Percentiles rank a stretch among this genome's conserved stretches.
phyloP scores from a whole-genome alignment of 2,888 invertebrate species.

The Oscheius sp. region DNA sequence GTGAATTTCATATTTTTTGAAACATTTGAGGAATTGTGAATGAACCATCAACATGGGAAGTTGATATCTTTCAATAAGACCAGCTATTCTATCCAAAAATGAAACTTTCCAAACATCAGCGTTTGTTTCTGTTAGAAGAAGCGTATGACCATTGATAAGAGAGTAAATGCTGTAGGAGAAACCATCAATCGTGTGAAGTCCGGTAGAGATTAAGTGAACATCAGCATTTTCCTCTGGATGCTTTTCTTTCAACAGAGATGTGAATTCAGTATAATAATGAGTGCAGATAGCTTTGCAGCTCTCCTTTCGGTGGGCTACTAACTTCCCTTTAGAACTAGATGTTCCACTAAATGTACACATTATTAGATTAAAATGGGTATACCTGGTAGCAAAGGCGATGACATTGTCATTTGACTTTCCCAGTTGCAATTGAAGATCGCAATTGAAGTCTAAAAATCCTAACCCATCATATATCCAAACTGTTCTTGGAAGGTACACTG shows the following conservation, averaged over 20 bases:
- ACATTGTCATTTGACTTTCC: constrained; percentile 5
- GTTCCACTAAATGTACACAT: constrained; percentile 27
- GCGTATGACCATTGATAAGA: constrained; percentile 38
- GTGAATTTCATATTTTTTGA: constrained; percentile 45
- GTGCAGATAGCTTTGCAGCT: constrained; percentile 32
- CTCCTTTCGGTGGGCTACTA: constrained; percentile 36
- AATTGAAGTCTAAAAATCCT: constrained; percentile 41
- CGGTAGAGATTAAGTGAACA: constrained; percentile 38
- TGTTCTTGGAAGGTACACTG: constrained; percentile 37
- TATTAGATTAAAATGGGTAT: neutral
- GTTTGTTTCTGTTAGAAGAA: constrained; percentile 39
- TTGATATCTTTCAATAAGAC: constrained; percentile 46
- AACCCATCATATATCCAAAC: constrained; percentile 47
- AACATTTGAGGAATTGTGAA: constrained; percentile 41
- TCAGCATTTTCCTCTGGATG: constrained; percentile 20
- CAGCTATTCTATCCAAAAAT: constrained; percentile 41
- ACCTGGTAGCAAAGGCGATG: constrained; percentile 32
- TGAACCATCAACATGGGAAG: constrained; percentile 38
- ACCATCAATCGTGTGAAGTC: constrained; percentile 37
- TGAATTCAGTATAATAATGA: constrained; percentile 36
- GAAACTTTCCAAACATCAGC: constrained; percentile 46
- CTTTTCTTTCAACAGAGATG: constrained; percentile 26
- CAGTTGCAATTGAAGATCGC: constrained; percentile 8
- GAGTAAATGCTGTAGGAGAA: constrained; percentile 37
- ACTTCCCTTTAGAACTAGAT: constrained; percentile 18